phyloP scores from a whole-genome alignment of 2,888 invertebrate genomes.

The Chydorus sphaericus region DNA sequence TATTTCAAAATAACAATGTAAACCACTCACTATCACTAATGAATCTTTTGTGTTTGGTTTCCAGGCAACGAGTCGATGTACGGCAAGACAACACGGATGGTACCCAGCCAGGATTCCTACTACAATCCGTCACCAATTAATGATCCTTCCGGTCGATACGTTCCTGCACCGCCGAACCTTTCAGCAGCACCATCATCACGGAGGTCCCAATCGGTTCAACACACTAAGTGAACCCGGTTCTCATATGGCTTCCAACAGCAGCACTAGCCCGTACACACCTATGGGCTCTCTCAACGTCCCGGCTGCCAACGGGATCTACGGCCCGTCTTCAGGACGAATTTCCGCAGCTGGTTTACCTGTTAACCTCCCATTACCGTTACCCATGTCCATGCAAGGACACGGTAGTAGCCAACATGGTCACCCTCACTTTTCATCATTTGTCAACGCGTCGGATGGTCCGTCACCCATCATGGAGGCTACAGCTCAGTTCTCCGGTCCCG shows the following conservation, averaged over 20 bases:
- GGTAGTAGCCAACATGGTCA: background rate
- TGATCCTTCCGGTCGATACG: constrained; percentile 64
- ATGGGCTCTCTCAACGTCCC: constrained; percentile 15
- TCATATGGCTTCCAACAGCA: background rate
- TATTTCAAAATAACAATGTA: constrained; percentile 13
- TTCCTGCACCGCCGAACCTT: constrained; percentile 38
- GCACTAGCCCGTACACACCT: constrained; percentile 12
- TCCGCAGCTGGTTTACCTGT: constrained; percentile 3
- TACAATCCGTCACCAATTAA: constrained; percentile 38
- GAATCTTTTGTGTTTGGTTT: background rate
- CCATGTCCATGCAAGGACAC: constrained; percentile 13
- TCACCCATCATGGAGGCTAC: constrained; percentile 11
- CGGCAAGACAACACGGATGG: constrained; percentile 26
- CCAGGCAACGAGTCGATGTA: constrained; percentile 4
- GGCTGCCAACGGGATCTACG: constrained; percentile 1
- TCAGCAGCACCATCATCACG: constrained; percentile 1
- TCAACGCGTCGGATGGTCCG: constrained; percentile 6
- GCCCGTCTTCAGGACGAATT: constrained; percentile 4
- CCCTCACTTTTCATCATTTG: background rate
- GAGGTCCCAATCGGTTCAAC: constrained; percentile 10
- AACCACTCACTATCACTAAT: background rate
- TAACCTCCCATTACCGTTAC: constrained; percentile 12
- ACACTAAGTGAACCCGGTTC: constrained; percentile 4
- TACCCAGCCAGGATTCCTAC: constrained; percentile 59
- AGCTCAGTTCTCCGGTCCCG: constrained; percentile 2